Percentiles rank a stretch among this genome's conserved stretches.
Conservation (phyloP, 1,140 invertebrate species). For the Phocides pigmalion region DNA sequence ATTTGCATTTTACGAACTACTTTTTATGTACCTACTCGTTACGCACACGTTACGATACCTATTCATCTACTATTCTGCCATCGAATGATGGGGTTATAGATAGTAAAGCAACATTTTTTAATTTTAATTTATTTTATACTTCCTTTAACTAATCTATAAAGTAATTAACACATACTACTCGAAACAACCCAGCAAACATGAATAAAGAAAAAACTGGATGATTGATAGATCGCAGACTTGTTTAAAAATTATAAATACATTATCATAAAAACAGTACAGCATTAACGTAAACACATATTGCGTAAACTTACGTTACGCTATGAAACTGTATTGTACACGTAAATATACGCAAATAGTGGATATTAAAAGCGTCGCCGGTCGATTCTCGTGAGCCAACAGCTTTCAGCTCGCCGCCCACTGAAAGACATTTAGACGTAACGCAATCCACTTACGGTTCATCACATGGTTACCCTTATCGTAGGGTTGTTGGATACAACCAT, state of each 20-base stretch:
- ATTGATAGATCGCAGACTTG: background rate
- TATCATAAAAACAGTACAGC: background rate
- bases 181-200: background rate
- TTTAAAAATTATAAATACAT: too few species aligned
- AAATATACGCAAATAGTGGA: slow-evolving; percentile 6
- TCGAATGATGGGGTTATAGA: too few species aligned
- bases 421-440: slow-evolving; percentile 34
- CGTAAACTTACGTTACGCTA: background rate
- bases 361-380: slow-evolving; percentile 12
- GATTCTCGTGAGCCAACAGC: slow-evolving; percentile 26
- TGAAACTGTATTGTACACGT: slow-evolving; percentile 8
- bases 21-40: too few species aligned
- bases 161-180: too few species aligned
- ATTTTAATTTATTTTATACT: too few species aligned
- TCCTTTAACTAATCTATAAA: too few species aligned
- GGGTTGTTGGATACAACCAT: background rate
- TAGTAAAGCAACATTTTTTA: too few species aligned
- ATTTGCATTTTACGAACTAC: too few species aligned
- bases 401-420: slow-evolving; percentile 40
- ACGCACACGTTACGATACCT: too few species aligned
- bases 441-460: slow-evolving; percentile 17
- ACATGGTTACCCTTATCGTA: background rate
- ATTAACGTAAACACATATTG: background rate
- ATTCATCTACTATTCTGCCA: too few species aligned
- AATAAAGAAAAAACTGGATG: background rate